Percentiles rank a stretch among this genome's conserved stretches.
phyloP scores from a whole-genome alignment of 2,113 vertebrate species.

The Cynoglossus semilaevis region DNA sequence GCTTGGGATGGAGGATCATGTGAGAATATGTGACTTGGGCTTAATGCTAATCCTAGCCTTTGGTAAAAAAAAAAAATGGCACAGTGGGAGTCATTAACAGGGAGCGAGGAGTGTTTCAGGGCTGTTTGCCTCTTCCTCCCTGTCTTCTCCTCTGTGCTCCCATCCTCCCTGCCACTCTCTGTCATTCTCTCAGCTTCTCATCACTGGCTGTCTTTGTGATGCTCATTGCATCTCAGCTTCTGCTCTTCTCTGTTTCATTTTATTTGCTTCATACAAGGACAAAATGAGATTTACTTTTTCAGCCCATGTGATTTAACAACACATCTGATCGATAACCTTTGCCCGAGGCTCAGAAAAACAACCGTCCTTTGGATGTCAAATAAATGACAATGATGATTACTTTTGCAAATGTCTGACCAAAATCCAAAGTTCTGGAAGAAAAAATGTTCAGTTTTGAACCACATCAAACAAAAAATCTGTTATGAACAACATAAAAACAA shows the following conservation, averaged over 20 bases:
- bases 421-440: too few species aligned
- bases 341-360: too few species aligned
- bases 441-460: too few species aligned
- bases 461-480: too few species aligned
- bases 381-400: too few species aligned
- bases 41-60: slow-evolving; percentile 72
- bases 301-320: background rate
- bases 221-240: slow-evolving; percentile 8
- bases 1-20: slow-evolving; percentile 62
- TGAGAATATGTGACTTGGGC: slow-evolving; percentile 73
- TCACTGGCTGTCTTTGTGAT: background rate
- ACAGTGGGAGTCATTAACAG: slow-evolving; percentile 65
- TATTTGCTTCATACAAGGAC: background rate
- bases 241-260: background rate
- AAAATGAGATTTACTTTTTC: background rate
- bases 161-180: slow-evolving; percentile 3
- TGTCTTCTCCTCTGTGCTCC: background rate
- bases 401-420: too few species aligned
- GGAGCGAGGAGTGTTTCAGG: slow-evolving; percentile 37
- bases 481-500: too few species aligned
- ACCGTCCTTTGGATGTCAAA: too few species aligned
- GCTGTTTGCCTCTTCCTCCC: slow-evolving; percentile 31
- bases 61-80: slow-evolving; percentile 53
- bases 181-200: slow-evolving; percentile 17
- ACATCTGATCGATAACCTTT: too few species aligned